phyloP scores from a whole-genome alignment of 2,888 invertebrate genomes.

The Pyralis farinalis region DNA sequence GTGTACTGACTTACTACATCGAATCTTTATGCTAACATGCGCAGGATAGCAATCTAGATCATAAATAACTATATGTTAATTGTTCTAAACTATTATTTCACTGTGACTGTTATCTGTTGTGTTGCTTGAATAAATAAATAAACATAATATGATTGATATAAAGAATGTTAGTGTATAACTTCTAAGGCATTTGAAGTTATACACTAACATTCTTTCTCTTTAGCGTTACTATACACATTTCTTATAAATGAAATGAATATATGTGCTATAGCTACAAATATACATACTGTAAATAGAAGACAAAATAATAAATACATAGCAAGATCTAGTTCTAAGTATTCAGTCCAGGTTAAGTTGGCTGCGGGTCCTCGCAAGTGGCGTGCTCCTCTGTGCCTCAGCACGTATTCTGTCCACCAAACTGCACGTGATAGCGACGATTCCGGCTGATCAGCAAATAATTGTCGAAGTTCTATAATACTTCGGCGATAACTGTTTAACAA shows the following conservation, averaged over 20 bases:
- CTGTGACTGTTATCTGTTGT: no score
- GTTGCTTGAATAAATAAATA: no score
- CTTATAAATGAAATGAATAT: neutral
- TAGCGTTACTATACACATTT: neutral
- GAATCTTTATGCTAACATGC: no score
- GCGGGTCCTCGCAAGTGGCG: slow-evolving; percentile 27
- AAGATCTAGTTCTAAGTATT: slow-evolving; percentile 27
- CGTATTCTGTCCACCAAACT: slow-evolving; percentile 40
- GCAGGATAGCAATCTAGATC: no score
- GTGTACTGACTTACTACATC: no score
- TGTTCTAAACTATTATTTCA: no score
- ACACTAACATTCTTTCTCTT: neutral
- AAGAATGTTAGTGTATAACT: no score
- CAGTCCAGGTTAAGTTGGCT: slow-evolving; percentile 23
- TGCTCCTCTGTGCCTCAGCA: slow-evolving; percentile 28
- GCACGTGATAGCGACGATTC: slow-evolving; percentile 28
- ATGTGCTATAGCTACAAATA: neutral
- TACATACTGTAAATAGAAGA: neutral
- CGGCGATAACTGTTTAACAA: slow-evolving; percentile 30
- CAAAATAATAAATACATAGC: neutral
- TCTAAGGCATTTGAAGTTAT: no score
- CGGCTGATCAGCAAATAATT: slow-evolving; percentile 25
- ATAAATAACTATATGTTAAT: no score
- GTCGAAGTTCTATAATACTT: slow-evolving; percentile 23
- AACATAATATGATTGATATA: no score